Percentiles rank a stretch among this genome's conserved stretches.
These are phyloP conservation scores for Bedellia somnulentella DNA, from an alignment of 2,888 invertebrate genomes.

Conservation along the genomic window DNA sequence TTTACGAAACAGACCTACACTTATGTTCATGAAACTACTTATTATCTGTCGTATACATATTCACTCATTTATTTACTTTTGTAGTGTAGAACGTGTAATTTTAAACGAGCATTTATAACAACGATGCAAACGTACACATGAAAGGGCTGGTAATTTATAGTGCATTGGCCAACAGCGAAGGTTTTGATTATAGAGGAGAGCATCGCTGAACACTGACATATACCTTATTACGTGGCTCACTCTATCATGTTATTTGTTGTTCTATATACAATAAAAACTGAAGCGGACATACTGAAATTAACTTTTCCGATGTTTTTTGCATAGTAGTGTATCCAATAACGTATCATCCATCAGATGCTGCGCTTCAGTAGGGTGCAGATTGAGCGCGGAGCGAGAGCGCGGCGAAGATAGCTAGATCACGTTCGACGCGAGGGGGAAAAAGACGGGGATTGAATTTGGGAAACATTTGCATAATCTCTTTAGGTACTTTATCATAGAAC, in stretches of 20 bases:
- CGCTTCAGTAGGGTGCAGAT: slow-evolving; percentile 42
- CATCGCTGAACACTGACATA: too few species aligned
- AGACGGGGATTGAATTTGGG: slow-evolving; percentile 34
- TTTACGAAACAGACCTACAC: slow-evolving; percentile 1
- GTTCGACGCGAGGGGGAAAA: slow-evolving; percentile 19
- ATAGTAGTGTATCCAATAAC: slow-evolving; percentile 60
- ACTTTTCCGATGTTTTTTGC: slow-evolving; percentile 40
- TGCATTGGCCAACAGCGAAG: slow-evolving; percentile 3
- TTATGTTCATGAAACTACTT: slow-evolving; percentile 1
- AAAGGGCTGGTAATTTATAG: not conserved
- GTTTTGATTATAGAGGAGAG: too few species aligned
- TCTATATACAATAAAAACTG: too few species aligned
- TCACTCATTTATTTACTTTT: slow-evolving; percentile 4
- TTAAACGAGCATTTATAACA: not conserved
- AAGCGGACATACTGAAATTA: too few species aligned
- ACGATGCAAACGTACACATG: not conserved
- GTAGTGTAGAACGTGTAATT: slow-evolving; percentile 2
- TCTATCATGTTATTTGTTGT: too few species aligned
- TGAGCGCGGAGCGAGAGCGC: too few species aligned
- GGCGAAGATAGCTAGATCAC: slow-evolving; percentile 19
- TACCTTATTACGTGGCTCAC: too few species aligned
- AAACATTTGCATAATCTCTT: slow-evolving; percentile 60
- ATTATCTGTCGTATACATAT: slow-evolving; percentile 2
- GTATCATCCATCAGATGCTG: slow-evolving; percentile 57
- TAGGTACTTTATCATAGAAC: slow-evolving; percentile 59